Evolutionary conservation across 2,797 vertebrate species (phyloP).

Genomic region (Cryptoprocta ferox): DNA sequence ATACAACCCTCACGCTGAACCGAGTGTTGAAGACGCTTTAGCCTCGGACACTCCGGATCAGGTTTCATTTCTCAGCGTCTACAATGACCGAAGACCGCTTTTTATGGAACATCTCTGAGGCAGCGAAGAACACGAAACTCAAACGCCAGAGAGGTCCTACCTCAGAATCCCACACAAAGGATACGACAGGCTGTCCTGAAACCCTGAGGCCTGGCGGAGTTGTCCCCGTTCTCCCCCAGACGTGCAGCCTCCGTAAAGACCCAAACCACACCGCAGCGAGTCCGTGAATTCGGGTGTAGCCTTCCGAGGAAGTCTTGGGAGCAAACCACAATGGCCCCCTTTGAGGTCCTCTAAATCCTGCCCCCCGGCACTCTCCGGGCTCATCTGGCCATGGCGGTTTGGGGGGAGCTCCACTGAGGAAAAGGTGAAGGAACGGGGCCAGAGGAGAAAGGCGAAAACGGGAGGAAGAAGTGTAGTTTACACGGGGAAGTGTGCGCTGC

Average conservation of each 20-base stretch:
- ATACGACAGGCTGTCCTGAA: neutral
- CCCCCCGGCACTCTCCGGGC: slow-evolving; percentile 50
- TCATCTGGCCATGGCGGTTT: slow-evolving; percentile 59
- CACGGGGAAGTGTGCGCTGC: slow-evolving; percentile 89
- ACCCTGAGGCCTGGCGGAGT: neutral
- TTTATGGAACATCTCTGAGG: slow-evolving; percentile 74
- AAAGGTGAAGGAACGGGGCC: slow-evolving; percentile 76
- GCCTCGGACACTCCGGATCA: slow-evolving; percentile 76
- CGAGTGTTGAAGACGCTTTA: slow-evolving; percentile 69
- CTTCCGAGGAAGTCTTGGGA: neutral
- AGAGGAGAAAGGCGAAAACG: slow-evolving; percentile 86
- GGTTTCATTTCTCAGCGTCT: slow-evolving; percentile 84
- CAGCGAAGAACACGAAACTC: slow-evolving; percentile 49
- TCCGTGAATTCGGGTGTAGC: neutral
- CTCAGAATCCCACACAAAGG: neutral
- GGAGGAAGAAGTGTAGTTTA: slow-evolving; percentile 89
- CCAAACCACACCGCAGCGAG: neutral
- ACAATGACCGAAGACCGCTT: slow-evolving; percentile 74
- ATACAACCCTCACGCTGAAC: slow-evolving; percentile 79
- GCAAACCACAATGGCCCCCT: slow-evolving; percentile 30
- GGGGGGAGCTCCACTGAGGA: slow-evolving; percentile 78
- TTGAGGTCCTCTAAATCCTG: slow-evolving; percentile 30
- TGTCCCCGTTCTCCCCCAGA: neutral
- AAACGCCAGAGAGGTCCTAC: slow-evolving; percentile 70
- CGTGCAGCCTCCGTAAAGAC: neutral